These are phyloP conservation scores for Macropodus opercularis DNA, from an alignment of 2,797 vertebrate species.

Conservation along the genomic window DNA sequence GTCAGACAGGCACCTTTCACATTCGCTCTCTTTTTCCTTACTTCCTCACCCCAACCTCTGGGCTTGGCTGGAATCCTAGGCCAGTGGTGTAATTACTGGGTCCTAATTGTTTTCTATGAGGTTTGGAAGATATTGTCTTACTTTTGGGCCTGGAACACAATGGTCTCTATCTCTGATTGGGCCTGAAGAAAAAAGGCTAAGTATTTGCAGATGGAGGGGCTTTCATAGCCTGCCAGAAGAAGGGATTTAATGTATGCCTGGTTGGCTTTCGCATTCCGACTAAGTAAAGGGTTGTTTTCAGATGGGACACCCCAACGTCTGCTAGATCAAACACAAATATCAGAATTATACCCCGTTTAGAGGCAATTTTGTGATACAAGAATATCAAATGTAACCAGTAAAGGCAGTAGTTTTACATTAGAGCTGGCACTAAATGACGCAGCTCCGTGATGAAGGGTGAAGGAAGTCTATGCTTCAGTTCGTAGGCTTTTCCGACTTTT, in stretches of 20 bases:
- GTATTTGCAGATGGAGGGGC: conserved; percentile 76
- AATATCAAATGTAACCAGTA: conserved; percentile 55
- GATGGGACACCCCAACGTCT: conserved; percentile 56
- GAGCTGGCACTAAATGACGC: conserved; percentile 27
- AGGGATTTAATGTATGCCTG: conserved; percentile 74
- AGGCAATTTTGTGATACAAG: conserved; percentile 42
- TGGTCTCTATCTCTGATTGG: conserved; percentile 78
- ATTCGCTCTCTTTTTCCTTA: conserved; percentile 46
- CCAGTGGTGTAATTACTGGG: conserved; percentile 70
- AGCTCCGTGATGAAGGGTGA: background rate
- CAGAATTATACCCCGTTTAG: conserved; percentile 60
- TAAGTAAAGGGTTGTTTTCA: conserved; percentile 66
- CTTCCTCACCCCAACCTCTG: conserved; percentile 41
- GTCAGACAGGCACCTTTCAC: conserved; percentile 61
- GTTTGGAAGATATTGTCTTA: conserved; percentile 75
- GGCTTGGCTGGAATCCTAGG: conserved; percentile 66
- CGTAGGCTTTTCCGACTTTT: conserved; percentile 10
- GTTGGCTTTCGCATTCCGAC: conserved; percentile 60
- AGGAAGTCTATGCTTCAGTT: no score
- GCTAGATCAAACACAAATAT: conserved; percentile 60
- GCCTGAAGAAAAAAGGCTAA: conserved; percentile 57
- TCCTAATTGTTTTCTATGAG: conserved; percentile 78
- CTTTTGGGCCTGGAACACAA: conserved; percentile 66
- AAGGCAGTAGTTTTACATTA: conserved; percentile 50
- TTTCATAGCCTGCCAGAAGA: conserved; percentile 74